Evolutionary conservation across 2,797 vertebrate genomes (phyloP).

Genomic region (Pantherophis vulpinus): DNA sequence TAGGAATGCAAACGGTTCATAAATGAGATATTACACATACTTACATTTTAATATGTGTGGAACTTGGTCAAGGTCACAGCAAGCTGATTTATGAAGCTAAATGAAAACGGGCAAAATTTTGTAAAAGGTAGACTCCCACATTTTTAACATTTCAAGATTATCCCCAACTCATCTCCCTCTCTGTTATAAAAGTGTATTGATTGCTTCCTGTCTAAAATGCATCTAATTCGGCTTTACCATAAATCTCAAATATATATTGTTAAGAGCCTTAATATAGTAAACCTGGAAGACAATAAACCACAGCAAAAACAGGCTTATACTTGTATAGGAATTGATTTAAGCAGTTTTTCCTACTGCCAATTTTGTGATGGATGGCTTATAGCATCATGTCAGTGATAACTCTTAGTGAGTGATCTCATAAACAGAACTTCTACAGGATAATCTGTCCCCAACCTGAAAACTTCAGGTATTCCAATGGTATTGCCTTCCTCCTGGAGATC

Average conservation of each 20-base stretch:
- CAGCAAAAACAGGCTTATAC: background rate
- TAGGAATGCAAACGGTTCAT: background rate
- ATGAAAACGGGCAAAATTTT: background rate
- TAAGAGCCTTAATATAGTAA: background rate
- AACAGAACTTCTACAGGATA: background rate
- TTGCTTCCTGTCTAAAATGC: background rate
- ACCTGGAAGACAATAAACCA: background rate
- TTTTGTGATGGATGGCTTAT: background rate
- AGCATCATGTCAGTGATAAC: background rate
- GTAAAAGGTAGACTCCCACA: background rate
- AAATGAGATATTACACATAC: background rate
- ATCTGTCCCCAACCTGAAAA: background rate
- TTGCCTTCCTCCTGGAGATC: background rate
- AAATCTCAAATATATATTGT: background rate
- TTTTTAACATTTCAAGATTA: background rate
- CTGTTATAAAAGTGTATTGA: background rate
- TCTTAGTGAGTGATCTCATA: background rate
- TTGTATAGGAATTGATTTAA: background rate
- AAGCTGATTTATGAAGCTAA: background rate
- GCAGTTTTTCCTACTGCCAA: background rate
- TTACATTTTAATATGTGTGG: background rate
- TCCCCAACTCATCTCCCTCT: background rate
- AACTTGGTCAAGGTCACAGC: background rate
- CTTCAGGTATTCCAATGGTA: background rate
- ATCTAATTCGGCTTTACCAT: background rate